phyloP scores from a whole-genome alignment of 2,113 vertebrate species.

The Hemiprocne comata region DNA sequence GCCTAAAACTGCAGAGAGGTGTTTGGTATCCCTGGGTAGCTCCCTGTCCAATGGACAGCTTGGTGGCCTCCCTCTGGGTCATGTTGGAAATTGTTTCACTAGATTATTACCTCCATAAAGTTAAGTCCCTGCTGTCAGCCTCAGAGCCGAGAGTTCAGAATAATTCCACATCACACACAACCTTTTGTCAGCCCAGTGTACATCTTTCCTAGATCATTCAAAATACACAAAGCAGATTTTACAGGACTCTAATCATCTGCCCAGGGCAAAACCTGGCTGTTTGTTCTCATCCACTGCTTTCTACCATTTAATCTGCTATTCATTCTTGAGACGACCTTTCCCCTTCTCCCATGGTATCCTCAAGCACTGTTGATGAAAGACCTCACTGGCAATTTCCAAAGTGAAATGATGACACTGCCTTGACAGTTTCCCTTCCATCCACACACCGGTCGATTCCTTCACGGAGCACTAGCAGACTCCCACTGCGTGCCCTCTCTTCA shows the following conservation, averaged over 20 bases:
- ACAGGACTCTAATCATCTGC: background rate
- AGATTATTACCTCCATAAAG: background rate
- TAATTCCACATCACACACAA: background rate
- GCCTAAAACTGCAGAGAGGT: background rate
- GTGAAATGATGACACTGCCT: background rate
- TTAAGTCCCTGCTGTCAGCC: background rate
- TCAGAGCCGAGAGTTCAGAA: background rate
- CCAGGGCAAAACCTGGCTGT: background rate
- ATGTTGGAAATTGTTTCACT: background rate
- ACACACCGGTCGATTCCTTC: background rate
- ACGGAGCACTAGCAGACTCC: rapidly evolving
- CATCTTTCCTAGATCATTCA: background rate
- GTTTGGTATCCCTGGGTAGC: background rate
- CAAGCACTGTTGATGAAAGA: background rate
- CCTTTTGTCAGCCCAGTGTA: background rate
- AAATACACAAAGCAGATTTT: background rate
- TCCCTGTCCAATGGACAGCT: background rate
- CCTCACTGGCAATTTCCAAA: background rate
- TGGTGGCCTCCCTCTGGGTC: background rate
- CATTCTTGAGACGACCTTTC: background rate
- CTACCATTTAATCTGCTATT: background rate
- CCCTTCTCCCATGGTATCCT: background rate
- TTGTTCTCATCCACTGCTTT: background rate
- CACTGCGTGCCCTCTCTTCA: background rate
- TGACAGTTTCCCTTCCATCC: background rate